phyloP scores from a whole-genome alignment of 2,113 vertebrate species.

The human region GRCh38 chr2:1099001-1099500 shows the following conservation, averaged over 20 bases:
- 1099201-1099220: background rate
- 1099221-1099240: background rate
- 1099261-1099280: no score
- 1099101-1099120: no score
- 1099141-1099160: background rate
- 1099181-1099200: rapidly evolving
- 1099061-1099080: background rate
- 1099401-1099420: background rate
- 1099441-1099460: background rate
- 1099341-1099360: no score
- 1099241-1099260: no score
- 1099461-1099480: background rate
- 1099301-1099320: background rate
- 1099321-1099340: rapidly evolving
- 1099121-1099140: background rate
- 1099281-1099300: background rate
- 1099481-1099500: background rate
- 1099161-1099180: background rate
- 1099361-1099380: background rate
- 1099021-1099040: background rate
- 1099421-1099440: background rate
- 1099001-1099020: background rate
- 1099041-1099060: background rate
- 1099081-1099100: background rate
- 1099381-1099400: background rate